Conservation (phyloP, 2,113 vertebrate species). For the Asarcornis scutulata region DNA sequence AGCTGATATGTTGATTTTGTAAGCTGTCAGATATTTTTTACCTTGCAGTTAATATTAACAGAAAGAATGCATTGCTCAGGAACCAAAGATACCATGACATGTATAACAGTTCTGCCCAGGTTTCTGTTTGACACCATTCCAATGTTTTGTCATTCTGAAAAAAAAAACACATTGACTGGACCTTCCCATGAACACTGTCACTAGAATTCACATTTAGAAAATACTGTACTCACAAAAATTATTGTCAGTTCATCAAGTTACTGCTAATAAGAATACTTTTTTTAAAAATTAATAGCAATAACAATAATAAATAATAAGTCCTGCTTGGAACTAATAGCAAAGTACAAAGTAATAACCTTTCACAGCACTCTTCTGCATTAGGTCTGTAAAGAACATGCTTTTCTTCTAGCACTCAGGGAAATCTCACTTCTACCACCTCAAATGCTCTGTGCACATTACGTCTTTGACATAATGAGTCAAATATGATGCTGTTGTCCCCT, state of each 20-base stretch:
- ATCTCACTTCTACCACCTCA: not conserved
- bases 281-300: not conserved
- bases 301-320: not conserved
- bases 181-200: not conserved
- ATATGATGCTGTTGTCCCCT: not conserved
- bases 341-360: not conserved
- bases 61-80: not conserved
- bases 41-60: constrained; percentile 52
- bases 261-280: not conserved
- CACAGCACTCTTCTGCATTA: constrained; percentile 8
- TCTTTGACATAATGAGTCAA: constrained; percentile 31
- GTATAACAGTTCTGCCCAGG: not conserved
- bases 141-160: not conserved
- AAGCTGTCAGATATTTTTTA: constrained; percentile 43
- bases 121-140: not conserved
- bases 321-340: not conserved
- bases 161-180: not conserved
- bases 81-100: not conserved
- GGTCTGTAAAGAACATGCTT: not conserved
- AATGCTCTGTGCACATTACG: constrained; percentile 24
- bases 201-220: not conserved
- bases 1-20: constrained; percentile 45
- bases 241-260: not conserved
- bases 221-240: not conserved
- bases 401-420: constrained; percentile 23